Base-by-base conservation (phyloP, 1,140 invertebrate species). In the Arctopsyche grandis region DNA sequence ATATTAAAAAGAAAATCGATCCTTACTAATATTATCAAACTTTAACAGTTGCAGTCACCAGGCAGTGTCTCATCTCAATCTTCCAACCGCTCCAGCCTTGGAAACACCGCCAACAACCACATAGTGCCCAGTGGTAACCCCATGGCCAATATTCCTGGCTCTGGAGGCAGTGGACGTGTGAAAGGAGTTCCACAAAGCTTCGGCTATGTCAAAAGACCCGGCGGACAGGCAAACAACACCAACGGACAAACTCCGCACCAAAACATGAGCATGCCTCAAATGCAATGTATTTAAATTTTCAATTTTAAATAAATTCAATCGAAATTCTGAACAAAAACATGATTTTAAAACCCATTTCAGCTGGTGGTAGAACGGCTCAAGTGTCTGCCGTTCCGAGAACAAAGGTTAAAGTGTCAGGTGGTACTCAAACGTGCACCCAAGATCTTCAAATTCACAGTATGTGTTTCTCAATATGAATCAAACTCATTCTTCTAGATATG, bases 351-450 rank as follows among this genome's bases (percentile, higher is more conserved):
- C 16, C 19, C n/a, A 10, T 74, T 78, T 29, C 69, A 78, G 77
- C 77, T 85, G 87, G 85, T 82, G 90, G 90, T 21, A 89, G 94
- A 84, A 95, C 94, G 0, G 94, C 94, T 70, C 93, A 96, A 89
- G 94, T 95, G 7, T 94, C 94, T 52, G 94, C 93, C 0, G 94
- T 96, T 19, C 94, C 94, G 7, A 89, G 94, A 83, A 94, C 94
- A 0, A 96, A 96, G 88, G 94, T 96, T 5, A 95, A 95, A 89
- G 92, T 95, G 0, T 95, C 95, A 7, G 95, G 95, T 14, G 95
- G 95, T 5, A 97, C 95, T 0, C 96, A 97, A 86, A 97, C 95
- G 0, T 92, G 93, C 83, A 95, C 94, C 5, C 94, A 93, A 79
- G 95, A 96, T 82, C 88, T 95, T 38, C 90, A 91, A 86, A 91